A percentile compares a stretch with the other conserved stretches of the same genome.
These are phyloP conservation scores for Lydus trimaculatus DNA, from an alignment of 2,888 invertebrate species.

Conservation along the genomic window DNA sequence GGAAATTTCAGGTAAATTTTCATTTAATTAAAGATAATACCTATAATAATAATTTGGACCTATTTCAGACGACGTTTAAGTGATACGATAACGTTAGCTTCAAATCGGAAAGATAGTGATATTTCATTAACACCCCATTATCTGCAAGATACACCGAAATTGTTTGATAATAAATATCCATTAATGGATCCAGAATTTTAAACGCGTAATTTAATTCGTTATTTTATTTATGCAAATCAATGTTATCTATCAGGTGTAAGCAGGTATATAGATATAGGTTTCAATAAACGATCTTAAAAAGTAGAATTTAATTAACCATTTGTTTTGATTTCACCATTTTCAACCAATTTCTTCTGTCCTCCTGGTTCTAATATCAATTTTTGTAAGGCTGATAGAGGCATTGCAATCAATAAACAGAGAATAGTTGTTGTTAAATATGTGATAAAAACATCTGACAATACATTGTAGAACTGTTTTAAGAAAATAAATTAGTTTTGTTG, in stretches of 20 bases:
- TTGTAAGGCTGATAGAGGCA: slow-evolving; percentile 51
- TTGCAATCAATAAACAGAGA: slow-evolving; percentile 48
- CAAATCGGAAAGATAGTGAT: slow-evolving; percentile 21
- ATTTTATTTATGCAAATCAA: no score
- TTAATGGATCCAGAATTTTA: slow-evolving; percentile 26
- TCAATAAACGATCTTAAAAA: not conserved
- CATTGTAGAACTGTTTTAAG: slow-evolving; percentile 35
- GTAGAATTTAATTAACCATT: no score
- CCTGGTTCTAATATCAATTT: slow-evolving; percentile 36
- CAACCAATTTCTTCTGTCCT: no score
- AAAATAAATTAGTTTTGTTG: slow-evolving; percentile 9
- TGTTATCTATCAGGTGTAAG: no score
- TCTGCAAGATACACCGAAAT: slow-evolving; percentile 33
- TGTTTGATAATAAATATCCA: slow-evolving; percentile 34
- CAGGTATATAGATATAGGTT: not conserved
- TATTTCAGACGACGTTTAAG: slow-evolving; percentile 16
- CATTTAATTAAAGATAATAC: not conserved
- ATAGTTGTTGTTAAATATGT: slow-evolving; percentile 46
- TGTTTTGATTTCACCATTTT: no score
- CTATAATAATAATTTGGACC: not conserved
- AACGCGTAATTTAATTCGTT: not conserved
- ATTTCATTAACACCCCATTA: slow-evolving; percentile 31
- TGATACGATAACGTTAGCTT: slow-evolving; percentile 16
- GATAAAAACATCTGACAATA: slow-evolving; percentile 39
- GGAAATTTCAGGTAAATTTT: not conserved